Percentiles rank a stretch among this genome's conserved stretches.
Conservation (phyloP, 2,113 vertebrate species). For the Lophochroa leadbeateri region DNA sequence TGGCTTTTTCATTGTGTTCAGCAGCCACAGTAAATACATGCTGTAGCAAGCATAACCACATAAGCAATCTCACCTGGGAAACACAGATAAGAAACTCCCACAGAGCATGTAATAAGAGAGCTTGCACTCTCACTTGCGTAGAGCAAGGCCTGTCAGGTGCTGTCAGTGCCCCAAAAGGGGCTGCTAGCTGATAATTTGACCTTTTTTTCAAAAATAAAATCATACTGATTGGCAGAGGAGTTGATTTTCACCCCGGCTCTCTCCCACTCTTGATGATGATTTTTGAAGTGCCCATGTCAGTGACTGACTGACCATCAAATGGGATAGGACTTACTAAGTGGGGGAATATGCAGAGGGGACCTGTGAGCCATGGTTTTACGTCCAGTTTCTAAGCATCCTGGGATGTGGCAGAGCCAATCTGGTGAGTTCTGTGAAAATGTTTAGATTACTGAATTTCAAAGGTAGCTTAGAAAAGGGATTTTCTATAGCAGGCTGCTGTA, state of each 20-base stretch:
- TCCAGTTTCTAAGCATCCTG: not conserved
- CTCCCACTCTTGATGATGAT: not conserved
- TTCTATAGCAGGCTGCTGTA: not conserved
- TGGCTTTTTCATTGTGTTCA: not conserved
- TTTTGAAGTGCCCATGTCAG: fast-evolving
- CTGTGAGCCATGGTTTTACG: not conserved
- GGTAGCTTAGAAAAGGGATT: not conserved
- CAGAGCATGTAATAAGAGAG: not conserved
- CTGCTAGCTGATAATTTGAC: not conserved
- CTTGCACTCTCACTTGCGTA: not conserved
- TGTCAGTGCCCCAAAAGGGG: not conserved
- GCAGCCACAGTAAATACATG: not conserved
- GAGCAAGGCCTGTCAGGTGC: not conserved
- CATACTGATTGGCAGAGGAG: not conserved
- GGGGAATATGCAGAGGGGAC: not conserved
- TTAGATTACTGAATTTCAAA: not conserved
- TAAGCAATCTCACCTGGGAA: conserved; percentile 34
- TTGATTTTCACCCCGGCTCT: not conserved
- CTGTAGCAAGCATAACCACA: not conserved
- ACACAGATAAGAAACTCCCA: conserved; percentile 47
- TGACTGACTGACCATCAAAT: not conserved
- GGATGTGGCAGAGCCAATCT: not conserved
- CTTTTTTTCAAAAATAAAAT: not conserved
- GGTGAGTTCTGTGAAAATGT: not conserved
- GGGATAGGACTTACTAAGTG: not conserved